Base-by-base conservation (phyloP, 1,140 invertebrate species). In the Drosophila murphyi region DNA sequence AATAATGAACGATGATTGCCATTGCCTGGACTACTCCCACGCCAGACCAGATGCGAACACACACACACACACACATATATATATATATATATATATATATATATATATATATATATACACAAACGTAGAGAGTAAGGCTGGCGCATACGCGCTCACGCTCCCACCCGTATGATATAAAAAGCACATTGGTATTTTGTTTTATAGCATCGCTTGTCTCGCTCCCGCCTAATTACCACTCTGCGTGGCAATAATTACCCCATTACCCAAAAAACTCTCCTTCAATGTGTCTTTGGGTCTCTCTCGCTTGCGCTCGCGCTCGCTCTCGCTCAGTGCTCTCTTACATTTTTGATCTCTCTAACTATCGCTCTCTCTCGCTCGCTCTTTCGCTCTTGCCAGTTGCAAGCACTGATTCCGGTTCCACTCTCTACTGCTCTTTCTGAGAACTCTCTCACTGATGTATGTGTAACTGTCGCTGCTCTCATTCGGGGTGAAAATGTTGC, bases 201-300 rank as follows among this genome's bases (percentile, higher is more conserved):
- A 80, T 79, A 54, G 62, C 41, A 80, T 75, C 67, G 64, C 39
- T 69, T 52, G 71, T 88, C 83, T 83, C 80, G 67, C 56, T 88
- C 67, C 52, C 52, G 65, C 83, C 69, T 87, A 88, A 87, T 87
- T 87, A 87, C 82, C 83, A 87, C 82, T 87, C 82, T 71, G 82
- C 80, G 80, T 80, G 69, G 65, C 70, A 87, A 87, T 87, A 87
- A 87, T 87, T 87, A 87, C 82, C 82, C 67, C 65, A 69, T 69
- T 69, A 64, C 54, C 43, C 12, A 43, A 67, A 4, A 37, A 4
- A 34, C 52, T 70, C 72, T 70, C 43, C 12, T 6, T 75, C 8
- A 12, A 12, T 12, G 12, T 12, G 12, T 12, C 12, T 12, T 12
- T 12, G 12, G 12, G 12, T 12, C 12, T 12, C 12, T 12, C 12